phyloP scores from a whole-genome alignment of 2,888 invertebrate species.

The Dryococelus australis region DNA sequence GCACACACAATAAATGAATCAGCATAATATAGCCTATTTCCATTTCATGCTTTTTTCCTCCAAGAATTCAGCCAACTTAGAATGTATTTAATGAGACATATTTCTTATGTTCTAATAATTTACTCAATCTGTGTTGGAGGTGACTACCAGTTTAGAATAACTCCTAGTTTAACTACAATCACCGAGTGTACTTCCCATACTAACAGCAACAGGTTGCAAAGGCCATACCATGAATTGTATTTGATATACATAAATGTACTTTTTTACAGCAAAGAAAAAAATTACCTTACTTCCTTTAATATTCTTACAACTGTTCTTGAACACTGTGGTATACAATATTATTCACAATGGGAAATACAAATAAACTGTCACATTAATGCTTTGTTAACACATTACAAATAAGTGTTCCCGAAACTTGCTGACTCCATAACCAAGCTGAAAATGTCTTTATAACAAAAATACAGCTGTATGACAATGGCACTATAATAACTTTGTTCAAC shows the following conservation, averaged over 20 bases:
- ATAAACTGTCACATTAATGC: neutral
- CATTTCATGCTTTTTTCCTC: constrained; percentile 51
- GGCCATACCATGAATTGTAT: neutral
- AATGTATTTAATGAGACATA: neutral
- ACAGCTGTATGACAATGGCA: neutral
- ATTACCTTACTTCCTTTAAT: neutral
- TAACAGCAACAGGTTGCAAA: constrained; percentile 16
- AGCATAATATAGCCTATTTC: constrained; percentile 54
- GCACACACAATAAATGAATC: constrained; percentile 59
- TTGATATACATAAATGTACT: neutral
- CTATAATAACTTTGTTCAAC: neutral
- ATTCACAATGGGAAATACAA: neutral
- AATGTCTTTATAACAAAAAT: neutral
- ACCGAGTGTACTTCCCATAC: neutral
- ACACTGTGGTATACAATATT: neutral
- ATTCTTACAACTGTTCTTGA: neutral
- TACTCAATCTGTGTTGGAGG: neutral
- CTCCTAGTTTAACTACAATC: neutral
- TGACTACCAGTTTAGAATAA: neutral
- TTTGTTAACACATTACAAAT: neutral
- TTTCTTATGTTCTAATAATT: neutral
- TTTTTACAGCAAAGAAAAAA: neutral
- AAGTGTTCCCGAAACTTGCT: neutral
- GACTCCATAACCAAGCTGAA: neutral
- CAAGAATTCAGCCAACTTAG: constrained; percentile 49